Evolutionary conservation across 1,140 invertebrate species (phyloP).

Genomic region (Ladona fulva): DNA sequence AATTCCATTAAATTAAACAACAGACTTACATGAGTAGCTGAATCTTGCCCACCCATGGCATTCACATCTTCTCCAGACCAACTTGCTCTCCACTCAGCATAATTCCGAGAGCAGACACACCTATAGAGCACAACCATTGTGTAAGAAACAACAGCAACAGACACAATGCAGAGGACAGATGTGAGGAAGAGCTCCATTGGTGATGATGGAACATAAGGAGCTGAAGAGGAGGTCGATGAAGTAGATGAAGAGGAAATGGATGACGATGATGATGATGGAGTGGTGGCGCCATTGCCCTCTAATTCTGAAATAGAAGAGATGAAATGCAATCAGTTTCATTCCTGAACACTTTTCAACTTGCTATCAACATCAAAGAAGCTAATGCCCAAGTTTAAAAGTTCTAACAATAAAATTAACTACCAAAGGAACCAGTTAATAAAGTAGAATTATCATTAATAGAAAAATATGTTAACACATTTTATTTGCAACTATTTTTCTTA

Average conservation of each 20-base stretch:
- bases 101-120: slow-evolving; percentile 80
- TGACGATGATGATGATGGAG: slow-evolving; percentile 16
- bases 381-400: too few relatives aligned
- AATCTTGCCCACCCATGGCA: slow-evolving; percentile 48
- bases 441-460: too few relatives aligned
- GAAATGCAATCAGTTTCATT: too few relatives aligned
- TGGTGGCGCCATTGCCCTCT: slow-evolving; percentile 8
- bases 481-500: too few relatives aligned
- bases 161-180: slow-evolving; percentile 74
- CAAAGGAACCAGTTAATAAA: too few relatives aligned
- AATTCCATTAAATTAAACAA: too few relatives aligned
- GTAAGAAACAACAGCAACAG: slow-evolving; percentile 79
- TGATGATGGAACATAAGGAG: slow-evolving; percentile 74
- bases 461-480: too few relatives aligned
- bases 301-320: slow-evolving; percentile 13
- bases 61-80: slow-evolving; percentile 57
- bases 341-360: too few relatives aligned
- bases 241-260: slow-evolving; percentile 1
- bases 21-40: slow-evolving; percentile 39
- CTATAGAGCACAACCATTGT: slow-evolving; percentile 78
- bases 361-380: too few relatives aligned
- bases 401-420: too few relatives aligned
- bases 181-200: slow-evolving; percentile 80
- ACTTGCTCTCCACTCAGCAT: slow-evolving; percentile 88
- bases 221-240: slow-evolving; percentile 19